Evolutionary conservation across 2,888 invertebrate species (phyloP).

Genomic region (Helobdella robusta): DNA sequence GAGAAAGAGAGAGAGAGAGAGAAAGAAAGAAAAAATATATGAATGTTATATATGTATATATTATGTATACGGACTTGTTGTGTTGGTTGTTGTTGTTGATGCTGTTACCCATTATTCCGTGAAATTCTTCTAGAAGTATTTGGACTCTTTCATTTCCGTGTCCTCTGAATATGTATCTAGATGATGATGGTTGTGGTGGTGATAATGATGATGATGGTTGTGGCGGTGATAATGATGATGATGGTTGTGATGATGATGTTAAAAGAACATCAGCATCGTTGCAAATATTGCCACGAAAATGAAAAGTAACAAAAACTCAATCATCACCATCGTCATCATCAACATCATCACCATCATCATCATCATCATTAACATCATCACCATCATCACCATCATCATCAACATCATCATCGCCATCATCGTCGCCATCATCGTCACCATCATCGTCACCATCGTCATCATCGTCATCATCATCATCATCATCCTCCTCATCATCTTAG

Average conservation of each 20-base stretch:
- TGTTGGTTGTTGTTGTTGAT: too few species aligned
- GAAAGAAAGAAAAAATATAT: background rate
- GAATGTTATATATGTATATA: too few species aligned
- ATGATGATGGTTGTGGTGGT: too few species aligned
- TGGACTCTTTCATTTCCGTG: slow-evolving; percentile 15
- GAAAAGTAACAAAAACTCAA: background rate
- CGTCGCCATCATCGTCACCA: slow-evolving; percentile 15
- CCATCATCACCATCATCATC: background rate
- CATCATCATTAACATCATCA: slow-evolving; percentile 18
- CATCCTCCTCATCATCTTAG: slow-evolving; percentile 15
- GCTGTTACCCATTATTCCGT: background rate
- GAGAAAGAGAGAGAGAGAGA: background rate
- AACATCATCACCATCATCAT: slow-evolving; percentile 17
- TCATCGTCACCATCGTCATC: slow-evolving; percentile 6
- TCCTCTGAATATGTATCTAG: slow-evolving; percentile 19
- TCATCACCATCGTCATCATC: slow-evolving; percentile 18
- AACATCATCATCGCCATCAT: slow-evolving; percentile 15
- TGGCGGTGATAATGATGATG: slow-evolving; percentile 14
- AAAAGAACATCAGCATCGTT: background rate
- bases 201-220: background rate
- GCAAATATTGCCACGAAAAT: background rate
- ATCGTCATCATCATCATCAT: slow-evolving; percentile 14
- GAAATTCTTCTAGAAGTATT: background rate
- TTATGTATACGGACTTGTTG: too few species aligned
- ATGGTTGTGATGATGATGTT: background rate